Evolutionary conservation across 1,140 invertebrate genomes (phyloP), one percentile per base, ranked within the genome.

Genomic region (Zaprionus nigranus): DNA sequence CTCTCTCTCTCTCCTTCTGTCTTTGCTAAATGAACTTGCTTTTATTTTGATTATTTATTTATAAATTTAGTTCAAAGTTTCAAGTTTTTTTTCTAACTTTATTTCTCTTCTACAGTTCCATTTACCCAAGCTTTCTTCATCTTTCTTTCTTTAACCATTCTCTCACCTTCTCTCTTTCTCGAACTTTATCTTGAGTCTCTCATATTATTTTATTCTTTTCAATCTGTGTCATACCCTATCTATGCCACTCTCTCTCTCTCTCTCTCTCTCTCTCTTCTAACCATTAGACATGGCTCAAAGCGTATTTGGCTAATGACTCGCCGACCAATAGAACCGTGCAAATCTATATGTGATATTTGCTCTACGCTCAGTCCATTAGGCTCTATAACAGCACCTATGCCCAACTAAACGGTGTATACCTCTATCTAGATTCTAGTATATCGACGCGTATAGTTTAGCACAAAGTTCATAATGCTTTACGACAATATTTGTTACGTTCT

Each of bases 401-500:
- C 20, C 46, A 24, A 20, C 40, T 17, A 46, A 46, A 17, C n/a
- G 40, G n/a, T 51, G 20, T 62, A 49, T 40, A 15, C 7, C 22
- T 13, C 36, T 22, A 34, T 56, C 13, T n/a, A 7, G 40, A 46
- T 17, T 46, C 40, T 51, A 36, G 20, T 17, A 13, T 20, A 28
- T 63, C 34, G 2, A 1, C 11, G 11, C 34, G 67, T 53, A 53
- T 60, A 56, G 61, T 73, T 73, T 43, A 54, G 71, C 71, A 56
- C 74, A 76, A 72, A 72, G 62, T 72, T 65, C 62, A 65, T 30
- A 65, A 72, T 56, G 56, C 15, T 72, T 72, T 65, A 65, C 56
- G 61, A 26, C 40, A 70, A 75, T 75, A 63, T 75, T 64, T 64
- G 61, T 24, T 61, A 51, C 28, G 59, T 46, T 76, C 26, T 49